Evolutionary conservation across 2,113 vertebrate genomes (phyloP), one percentile per base, ranked within the genome.

Genomic region (Vicugna pacos): DNA sequence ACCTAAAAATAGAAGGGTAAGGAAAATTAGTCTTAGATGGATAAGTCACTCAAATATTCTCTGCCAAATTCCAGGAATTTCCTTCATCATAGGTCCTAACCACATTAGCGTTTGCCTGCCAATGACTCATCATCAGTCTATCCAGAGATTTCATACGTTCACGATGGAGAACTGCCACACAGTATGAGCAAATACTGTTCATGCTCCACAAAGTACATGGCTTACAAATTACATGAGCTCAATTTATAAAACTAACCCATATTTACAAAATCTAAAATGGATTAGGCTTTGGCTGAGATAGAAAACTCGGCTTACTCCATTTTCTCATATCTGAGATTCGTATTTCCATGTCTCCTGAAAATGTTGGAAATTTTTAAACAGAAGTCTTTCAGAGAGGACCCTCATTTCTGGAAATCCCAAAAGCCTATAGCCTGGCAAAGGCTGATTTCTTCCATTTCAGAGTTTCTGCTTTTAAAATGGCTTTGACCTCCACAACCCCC

Each of bases 1-100:
- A 99, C 99, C 99, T 99, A 98, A 52, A 97, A 97, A 96, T 42
- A 94, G 86, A 80, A 93, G 28, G 85, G 32, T 96, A 60, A 91
- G 64, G 86, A 38, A 89, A 94, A 76, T 93, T 16, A 65, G 50
- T 90, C 69, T 93, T 30, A 38, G 17, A 65, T 11, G 50, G 58
- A 1, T 88, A 93, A 84, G 16, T 77, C 50, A 88, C 26, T 14
- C 32, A 67, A 50, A 38, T 6, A 4, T n/a, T 65, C 87, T 94
- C 83, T 79, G 38, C 38, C 26, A 93, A 94, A 94, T 35, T 83
- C 54, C 54, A 94, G 46, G 22, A 67, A 58, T 48, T 73, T 70
- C 69, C 72, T 82, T 54, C 82, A 69, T 56, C 32, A 58, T 24
- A 24, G 58, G 28, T 52, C 50, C 84, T 70, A 46, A 54, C n/a